These are phyloP conservation scores for Actinemys pallida DNA, from an alignment of 2,113 vertebrate genomes.

Conservation along the genomic window DNA sequence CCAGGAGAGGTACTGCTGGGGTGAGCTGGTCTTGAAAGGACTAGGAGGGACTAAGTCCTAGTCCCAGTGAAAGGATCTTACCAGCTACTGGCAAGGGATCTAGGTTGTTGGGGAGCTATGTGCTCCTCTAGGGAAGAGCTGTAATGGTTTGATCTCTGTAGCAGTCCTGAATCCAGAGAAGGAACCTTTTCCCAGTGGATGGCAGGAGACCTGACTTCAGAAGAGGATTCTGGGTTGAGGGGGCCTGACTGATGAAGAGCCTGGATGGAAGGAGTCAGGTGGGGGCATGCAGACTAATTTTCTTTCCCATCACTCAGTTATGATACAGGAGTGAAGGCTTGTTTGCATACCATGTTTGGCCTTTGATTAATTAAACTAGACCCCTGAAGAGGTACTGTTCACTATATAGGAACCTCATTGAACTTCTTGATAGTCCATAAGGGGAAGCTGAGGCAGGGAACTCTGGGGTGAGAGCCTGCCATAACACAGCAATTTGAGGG, in stretches of 20 bases:
- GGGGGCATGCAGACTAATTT: neutral
- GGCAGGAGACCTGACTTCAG: neutral
- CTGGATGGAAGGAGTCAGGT: neutral
- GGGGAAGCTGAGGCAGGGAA: neutral
- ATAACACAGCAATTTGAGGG: neutral
- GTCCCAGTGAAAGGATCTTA: no score
- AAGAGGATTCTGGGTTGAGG: neutral
- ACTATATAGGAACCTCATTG: neutral
- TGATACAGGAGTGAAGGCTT: neutral
- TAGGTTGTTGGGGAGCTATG: neutral
- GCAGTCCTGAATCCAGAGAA: neutral
- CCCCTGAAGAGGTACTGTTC: neutral
- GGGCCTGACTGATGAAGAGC: neutral
- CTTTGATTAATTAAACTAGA: neutral
- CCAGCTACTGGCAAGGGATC: neutral
- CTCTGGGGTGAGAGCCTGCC: neutral
- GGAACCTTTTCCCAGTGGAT: neutral
- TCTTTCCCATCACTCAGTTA: neutral
- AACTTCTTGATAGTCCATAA: neutral
- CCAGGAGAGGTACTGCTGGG: neutral
- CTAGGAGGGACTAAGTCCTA: neutral
- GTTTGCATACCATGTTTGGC: neutral
- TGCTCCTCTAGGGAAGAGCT: neutral
- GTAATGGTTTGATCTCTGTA: neutral
- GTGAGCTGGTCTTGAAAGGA: neutral